Percentiles rank a stretch among this genome's conserved stretches.
These are phyloP conservation scores for Lytechinus pictus DNA, from an alignment of 35 echinoderm and acorn worm genomes.

Conservation along the genomic window DNA sequence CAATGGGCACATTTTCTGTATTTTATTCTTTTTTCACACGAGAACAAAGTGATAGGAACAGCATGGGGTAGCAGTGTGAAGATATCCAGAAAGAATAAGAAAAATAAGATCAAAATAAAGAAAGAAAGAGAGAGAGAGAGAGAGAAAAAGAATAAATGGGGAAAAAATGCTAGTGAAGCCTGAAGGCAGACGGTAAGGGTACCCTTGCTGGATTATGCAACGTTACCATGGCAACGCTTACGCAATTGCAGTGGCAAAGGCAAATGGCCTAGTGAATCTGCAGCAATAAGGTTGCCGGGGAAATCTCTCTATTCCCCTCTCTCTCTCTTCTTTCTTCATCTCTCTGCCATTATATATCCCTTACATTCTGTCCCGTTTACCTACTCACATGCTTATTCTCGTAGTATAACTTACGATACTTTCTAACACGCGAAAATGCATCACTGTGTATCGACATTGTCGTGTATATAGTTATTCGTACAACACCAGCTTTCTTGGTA, in stretches of 20 bases:
- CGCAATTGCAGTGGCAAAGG: constrained; percentile 49
- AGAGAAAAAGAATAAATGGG: not conserved
- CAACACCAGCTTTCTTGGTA: not conserved
- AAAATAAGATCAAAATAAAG: not conserved
- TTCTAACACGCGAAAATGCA: not conserved
- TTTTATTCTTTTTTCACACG: not conserved
- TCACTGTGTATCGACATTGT: not conserved
- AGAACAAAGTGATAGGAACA: not conserved
- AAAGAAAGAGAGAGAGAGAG: not conserved
- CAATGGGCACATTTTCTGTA: not conserved
- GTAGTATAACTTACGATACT: not conserved
- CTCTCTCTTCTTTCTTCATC: not conserved
- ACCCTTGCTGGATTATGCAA: constrained; percentile 50
- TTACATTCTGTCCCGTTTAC: not conserved
- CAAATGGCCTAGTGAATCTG: constrained; percentile 33
- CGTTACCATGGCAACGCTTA: constrained; percentile 52
- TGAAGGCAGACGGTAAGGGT: constrained; percentile 40
- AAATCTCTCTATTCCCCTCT: not conserved
- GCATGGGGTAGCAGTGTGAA: not conserved
- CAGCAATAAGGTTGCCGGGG: constrained; percentile 21
- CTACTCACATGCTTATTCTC: not conserved
- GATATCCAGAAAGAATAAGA: not conserved
- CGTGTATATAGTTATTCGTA: not conserved
- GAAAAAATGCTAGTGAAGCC: constrained; percentile 21
- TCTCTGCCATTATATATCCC: not conserved